phyloP scores from a whole-genome alignment of 53 echinoderm and acorn worm genomes.

The Arbacia lixula region DNA sequence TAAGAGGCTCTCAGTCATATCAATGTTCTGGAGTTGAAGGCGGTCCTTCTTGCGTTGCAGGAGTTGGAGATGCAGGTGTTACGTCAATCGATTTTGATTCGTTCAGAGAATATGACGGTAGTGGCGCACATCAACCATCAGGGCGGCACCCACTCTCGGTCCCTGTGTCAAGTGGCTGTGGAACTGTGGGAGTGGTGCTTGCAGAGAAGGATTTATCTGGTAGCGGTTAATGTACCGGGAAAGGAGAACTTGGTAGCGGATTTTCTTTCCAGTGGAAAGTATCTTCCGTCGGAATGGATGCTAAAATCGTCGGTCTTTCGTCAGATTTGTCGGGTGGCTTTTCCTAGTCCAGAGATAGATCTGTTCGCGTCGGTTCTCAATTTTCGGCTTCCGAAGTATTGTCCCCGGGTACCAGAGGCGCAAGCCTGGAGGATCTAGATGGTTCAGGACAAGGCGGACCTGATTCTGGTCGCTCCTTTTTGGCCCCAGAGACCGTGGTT shows the following conservation, averaged over 20 bases:
- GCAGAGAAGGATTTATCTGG: background rate
- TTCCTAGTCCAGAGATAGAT: background rate
- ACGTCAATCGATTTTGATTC: background rate
- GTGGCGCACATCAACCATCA: background rate
- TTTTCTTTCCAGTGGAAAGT: background rate
- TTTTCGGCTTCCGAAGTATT: background rate
- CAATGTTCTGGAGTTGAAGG: background rate
- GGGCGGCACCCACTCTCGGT: background rate
- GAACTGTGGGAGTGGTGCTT: background rate
- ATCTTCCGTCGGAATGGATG: background rate
- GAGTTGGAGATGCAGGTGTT: background rate
- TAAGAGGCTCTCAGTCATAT: background rate
- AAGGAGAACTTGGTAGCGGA: background rate
- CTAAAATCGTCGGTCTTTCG: background rate
- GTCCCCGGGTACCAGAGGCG: background rate
- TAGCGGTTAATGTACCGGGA: background rate
- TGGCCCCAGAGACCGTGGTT: no score
- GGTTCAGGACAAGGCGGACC: no score
- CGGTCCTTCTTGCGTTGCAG: background rate
- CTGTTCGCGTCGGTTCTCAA: background rate
- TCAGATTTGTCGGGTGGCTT: no score
- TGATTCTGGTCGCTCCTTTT: no score
- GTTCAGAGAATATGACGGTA: background rate
- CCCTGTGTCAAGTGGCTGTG: background rate
- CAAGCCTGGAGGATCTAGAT: background rate